A percentile compares a stretch with the other conserved stretches of the same genome.
These are phyloP conservation scores for Aphidoletes aphidimyza DNA, from an alignment of 2,888 invertebrate species.

Conservation along the genomic window DNA sequence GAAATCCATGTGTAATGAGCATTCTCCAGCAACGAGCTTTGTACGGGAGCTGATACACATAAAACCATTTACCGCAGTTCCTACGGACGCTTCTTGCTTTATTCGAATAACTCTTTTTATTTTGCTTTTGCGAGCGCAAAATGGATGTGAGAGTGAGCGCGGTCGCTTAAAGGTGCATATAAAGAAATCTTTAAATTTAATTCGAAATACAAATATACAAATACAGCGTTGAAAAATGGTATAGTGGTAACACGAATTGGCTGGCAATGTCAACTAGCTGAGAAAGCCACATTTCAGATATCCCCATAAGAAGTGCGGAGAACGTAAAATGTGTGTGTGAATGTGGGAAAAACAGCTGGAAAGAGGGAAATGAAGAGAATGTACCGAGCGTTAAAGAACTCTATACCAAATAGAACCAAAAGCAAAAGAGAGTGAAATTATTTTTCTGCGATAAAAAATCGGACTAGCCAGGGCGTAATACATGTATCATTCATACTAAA, in stretches of 20 bases:
- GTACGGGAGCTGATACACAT: too few species aligned
- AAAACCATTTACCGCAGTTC: too few species aligned
- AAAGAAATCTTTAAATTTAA: background rate
- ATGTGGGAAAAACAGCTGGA: background rate
- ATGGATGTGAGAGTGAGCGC: too few species aligned
- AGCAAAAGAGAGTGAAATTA: constrained; percentile 8
- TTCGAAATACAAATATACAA: background rate
- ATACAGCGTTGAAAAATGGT: background rate
- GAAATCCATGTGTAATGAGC: constrained; percentile 7
- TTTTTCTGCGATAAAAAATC: background rate
- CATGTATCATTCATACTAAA: background rate
- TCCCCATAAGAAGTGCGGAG: background rate
- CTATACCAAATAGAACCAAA: too few species aligned
- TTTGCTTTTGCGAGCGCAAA: too few species aligned
- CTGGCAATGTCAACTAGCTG: background rate
- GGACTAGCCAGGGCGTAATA: background rate
- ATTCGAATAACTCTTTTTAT: too few species aligned
- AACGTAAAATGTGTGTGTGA: background rate
- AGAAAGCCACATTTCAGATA: background rate
- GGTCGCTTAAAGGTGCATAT: background rate
- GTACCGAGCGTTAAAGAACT: background rate
- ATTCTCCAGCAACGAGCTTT: too few species aligned
- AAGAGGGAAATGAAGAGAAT: background rate
- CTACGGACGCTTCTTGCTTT: too few species aligned
- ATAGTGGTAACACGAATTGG: too few species aligned